These are phyloP conservation scores for Lysandra coridon DNA, from an alignment of 2,888 invertebrate genomes.

Conservation along the genomic window DNA sequence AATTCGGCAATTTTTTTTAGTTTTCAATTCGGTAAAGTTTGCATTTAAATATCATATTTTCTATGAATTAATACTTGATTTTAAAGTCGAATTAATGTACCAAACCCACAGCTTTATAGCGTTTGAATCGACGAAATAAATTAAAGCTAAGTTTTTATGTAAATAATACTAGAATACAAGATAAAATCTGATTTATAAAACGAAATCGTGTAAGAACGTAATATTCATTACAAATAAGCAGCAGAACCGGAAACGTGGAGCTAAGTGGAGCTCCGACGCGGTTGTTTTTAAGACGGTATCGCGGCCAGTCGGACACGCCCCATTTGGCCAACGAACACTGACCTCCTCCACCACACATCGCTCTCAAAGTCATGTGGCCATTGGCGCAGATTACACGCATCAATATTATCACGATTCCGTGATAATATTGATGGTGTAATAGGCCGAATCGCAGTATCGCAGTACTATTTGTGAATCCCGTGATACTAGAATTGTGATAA, in stretches of 20 bases:
- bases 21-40: not conserved
- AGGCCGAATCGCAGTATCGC: too few relatives aligned
- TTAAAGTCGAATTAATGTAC: not conserved
- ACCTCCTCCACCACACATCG: conserved; percentile 14
- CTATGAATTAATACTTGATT: not conserved
- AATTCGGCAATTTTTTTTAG: not conserved
- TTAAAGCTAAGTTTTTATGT: not conserved
- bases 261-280: not conserved
- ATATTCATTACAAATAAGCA: conserved; percentile 3
- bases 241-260: not conserved
- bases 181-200: conserved; percentile 16
- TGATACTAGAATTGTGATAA: too few relatives aligned
- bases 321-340: conserved; percentile 21
- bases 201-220: not conserved
- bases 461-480: too few relatives aligned
- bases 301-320: conserved; percentile 24
- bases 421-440: too few relatives aligned
- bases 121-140: not conserved
- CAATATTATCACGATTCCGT: too few relatives aligned
- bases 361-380: conserved; percentile 14
- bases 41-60: not conserved
- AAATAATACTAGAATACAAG: not conserved
- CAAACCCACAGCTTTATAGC: not conserved
- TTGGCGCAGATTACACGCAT: not conserved
- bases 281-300: not conserved